Evolutionary conservation across 2,797 vertebrate species (phyloP).

Genomic region (Steatocranus sp.): DNA sequence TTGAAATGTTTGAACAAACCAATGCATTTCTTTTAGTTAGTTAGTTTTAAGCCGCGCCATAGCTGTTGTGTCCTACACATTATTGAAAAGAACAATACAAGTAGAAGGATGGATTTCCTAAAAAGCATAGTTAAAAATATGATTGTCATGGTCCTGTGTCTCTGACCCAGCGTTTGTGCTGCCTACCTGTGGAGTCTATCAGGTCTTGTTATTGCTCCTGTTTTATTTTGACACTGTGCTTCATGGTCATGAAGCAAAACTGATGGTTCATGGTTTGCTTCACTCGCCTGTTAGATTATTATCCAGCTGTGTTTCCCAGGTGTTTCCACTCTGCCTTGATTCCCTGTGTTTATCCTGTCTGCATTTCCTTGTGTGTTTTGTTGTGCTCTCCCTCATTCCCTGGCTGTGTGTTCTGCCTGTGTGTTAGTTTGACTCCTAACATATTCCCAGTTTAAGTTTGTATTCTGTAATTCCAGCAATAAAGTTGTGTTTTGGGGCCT

Average conservation of each 20-base stretch:
- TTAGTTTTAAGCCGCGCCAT: fast-evolving
- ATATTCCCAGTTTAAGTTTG: not conserved
- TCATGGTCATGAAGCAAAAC: fast-evolving
- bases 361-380: not conserved
- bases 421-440: not conserved
- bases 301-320: not conserved
- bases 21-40: not conserved
- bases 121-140: not conserved
- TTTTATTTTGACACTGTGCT: not conserved
- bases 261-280: not conserved
- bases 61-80: not conserved
- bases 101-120: not conserved
- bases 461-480: not conserved
- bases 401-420: not conserved
- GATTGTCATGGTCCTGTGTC: not conserved
- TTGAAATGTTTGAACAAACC: not conserved
- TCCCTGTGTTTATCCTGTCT: not conserved
- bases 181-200: fast-evolving
- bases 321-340: not conserved
- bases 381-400: fast-evolving
- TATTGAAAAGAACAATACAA: not conserved
- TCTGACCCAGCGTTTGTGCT: not conserved
- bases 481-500: not conserved
- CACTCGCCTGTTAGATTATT: not conserved
- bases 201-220: fast-evolving